Conservation (phyloP, 2,797 vertebrate species). For the Bucorvus abyssinicus region DNA sequence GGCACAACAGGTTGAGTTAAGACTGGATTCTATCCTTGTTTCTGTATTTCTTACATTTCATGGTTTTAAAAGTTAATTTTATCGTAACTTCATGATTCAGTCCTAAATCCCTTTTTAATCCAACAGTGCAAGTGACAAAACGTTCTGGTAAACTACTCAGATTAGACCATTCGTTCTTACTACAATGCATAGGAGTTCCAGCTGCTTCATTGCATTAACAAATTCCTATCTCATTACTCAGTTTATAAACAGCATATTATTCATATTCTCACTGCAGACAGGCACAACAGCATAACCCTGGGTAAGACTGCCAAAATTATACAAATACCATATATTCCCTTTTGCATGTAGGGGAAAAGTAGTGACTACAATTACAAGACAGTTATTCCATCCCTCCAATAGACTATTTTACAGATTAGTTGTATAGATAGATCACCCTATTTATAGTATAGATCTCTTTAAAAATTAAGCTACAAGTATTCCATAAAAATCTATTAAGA, state of each 20-base stretch:
- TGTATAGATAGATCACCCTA: conserved; percentile 78
- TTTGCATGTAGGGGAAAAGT: conserved; percentile 67
- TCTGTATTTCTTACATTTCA: neutral
- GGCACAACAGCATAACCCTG: conserved; percentile 90
- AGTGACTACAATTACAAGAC: conserved; percentile 66
- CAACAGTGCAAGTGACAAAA: conserved; percentile 77
- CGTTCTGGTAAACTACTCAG: conserved; percentile 14
- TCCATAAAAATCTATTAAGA: conserved; percentile 81
- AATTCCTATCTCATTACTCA: conserved; percentile 64
- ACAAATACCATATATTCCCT: conserved; percentile 73
- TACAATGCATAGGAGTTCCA: conserved; percentile 59
- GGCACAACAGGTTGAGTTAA: conserved; percentile 62
- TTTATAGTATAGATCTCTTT: conserved; percentile 81
- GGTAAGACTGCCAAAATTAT: conserved; percentile 81
- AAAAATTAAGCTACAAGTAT: conserved; percentile 83
- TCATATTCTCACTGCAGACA: conserved; percentile 76
- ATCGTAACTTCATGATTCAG: neutral
- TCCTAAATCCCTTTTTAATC: conserved; percentile 73
- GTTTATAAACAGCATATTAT: conserved; percentile 64
- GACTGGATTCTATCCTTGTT: neutral
- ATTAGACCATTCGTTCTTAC: neutral
- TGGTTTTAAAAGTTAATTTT: conserved; percentile 35
- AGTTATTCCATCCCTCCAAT: conserved; percentile 67
- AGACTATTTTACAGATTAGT: conserved; percentile 80
- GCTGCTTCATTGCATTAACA: conserved; percentile 52